A percentile compares a stretch with the other conserved stretches of the same genome.
Conservation (phyloP, 2,797 vertebrate species). For the Bufotes viridis region DNA sequence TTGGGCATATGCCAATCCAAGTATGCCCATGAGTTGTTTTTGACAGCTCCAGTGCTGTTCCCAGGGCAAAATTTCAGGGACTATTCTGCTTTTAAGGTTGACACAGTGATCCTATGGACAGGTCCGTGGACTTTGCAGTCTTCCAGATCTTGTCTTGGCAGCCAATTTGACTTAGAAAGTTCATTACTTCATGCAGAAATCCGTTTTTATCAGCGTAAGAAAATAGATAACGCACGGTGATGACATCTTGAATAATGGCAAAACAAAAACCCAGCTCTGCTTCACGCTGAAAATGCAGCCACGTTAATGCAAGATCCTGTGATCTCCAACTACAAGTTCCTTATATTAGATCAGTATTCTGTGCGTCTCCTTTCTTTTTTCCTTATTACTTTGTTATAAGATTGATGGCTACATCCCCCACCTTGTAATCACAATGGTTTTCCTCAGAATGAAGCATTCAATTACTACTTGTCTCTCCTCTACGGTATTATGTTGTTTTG, state of each 20-base stretch:
- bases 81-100: neutral
- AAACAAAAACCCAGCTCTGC: neutral
- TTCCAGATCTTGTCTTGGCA: neutral
- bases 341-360: neutral
- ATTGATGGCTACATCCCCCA: conserved; percentile 32
- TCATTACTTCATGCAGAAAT: neutral
- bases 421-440: conserved; percentile 29
- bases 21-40: too few relatives aligned
- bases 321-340: neutral
- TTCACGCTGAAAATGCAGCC: neutral
- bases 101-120: neutral
- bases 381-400: conserved; percentile 30
- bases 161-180: too few relatives aligned
- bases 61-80: too few relatives aligned
- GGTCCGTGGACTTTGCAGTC: neutral
- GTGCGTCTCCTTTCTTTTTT: conserved; percentile 1
- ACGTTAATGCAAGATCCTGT: neutral
- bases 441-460: conserved; percentile 26
- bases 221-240: neutral
- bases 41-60: too few relatives aligned
- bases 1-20: too few relatives aligned
- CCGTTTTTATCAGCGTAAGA: neutral
- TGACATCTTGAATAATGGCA: neutral
- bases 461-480: conserved; percentile 34
- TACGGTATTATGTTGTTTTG: conserved; percentile 10